These are phyloP conservation scores for Gorilla gorilla DNA, from an alignment of 2,113 vertebrate species.

Conservation along the genomic window DNA sequence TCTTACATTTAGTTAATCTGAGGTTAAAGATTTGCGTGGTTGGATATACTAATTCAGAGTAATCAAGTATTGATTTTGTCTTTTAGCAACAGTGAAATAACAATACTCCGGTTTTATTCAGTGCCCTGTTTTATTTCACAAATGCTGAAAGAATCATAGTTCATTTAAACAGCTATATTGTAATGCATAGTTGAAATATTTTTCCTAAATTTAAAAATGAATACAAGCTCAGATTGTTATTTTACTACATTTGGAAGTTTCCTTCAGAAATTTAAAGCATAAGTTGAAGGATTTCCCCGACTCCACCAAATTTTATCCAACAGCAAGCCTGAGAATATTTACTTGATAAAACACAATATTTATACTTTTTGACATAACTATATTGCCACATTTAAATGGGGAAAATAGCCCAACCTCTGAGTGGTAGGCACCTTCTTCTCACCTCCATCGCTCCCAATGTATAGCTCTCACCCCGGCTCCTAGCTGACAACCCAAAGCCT, in stretches of 20 bases:
- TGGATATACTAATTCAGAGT: constrained; percentile 58
- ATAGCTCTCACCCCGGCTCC: not conserved
- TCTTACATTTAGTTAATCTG: constrained; percentile 62
- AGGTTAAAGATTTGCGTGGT: constrained; percentile 57
- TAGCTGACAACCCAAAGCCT: not conserved
- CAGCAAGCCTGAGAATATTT: not conserved
- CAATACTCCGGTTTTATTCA: constrained; percentile 52
- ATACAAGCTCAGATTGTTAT: not conserved
- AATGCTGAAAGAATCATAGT: constrained; percentile 51
- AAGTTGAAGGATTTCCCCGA: not conserved
- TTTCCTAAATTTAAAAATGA: constrained; percentile 34
- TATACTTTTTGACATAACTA: not conserved
- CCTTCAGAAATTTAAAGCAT: constrained; percentile 4
- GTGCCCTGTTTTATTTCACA: not conserved
- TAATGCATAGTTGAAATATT: constrained; percentile 27
- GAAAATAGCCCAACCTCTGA: not conserved
- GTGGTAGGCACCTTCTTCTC: not conserved
- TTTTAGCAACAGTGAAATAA: constrained; percentile 63
- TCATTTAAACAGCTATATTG: constrained; percentile 19
- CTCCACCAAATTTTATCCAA: constrained; percentile 6
- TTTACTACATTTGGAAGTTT: constrained; percentile 9
- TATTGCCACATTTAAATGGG: constrained; percentile 6
- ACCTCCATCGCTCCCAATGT: not conserved
- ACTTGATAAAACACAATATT: not conserved
- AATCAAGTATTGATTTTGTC: constrained; percentile 59